Conservation (phyloP, 1,140 invertebrate genomes). For the Euwallacea fornicatus region DNA sequence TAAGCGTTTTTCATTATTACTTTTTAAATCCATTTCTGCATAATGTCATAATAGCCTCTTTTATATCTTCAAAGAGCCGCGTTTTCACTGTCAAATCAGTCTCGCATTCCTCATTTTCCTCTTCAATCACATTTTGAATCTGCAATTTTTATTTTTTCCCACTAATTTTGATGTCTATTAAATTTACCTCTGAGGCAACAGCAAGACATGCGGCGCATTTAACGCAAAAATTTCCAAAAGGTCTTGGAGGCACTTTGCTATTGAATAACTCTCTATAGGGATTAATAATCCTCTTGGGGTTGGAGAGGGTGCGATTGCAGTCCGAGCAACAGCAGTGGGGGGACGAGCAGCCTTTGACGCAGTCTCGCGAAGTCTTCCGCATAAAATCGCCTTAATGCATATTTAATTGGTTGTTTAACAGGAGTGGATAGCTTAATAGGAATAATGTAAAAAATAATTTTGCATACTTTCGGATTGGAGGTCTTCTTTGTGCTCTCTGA, state of each 20-base stretch:
- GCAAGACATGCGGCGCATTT: constrained; percentile 44
- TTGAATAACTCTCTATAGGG: constrained; percentile 38
- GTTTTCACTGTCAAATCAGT: constrained; percentile 21
- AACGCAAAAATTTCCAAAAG: constrained; percentile 42
- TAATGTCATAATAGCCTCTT: constrained; percentile 21
- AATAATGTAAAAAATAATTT: too few relatives aligned
- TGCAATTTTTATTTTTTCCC: constrained; percentile 12
- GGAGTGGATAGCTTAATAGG: too few relatives aligned
- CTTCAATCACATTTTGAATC: constrained; percentile 35
- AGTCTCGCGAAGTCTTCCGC: too few relatives aligned
- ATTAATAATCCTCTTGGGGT: constrained; percentile 45
- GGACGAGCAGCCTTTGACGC: too few relatives aligned
- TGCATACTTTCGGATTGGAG: too few relatives aligned
- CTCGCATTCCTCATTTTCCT: constrained; percentile 28
- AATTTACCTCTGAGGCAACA: constrained; percentile 39
- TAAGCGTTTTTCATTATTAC: constrained; percentile 14
- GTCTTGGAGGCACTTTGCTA: constrained; percentile 39
- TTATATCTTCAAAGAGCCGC: constrained; percentile 17
- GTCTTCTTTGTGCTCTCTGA: too few relatives aligned
- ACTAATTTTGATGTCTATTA: background rate
- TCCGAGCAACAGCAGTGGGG: background rate
- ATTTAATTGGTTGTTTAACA: too few relatives aligned
- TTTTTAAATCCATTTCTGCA: constrained; percentile 41
- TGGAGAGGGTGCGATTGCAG: constrained; percentile 32
- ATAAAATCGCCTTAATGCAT: too few relatives aligned